These are phyloP conservation scores for Acromyrmex charruanus DNA, from an alignment of 1,140 invertebrate species.

Conservation along the genomic window DNA sequence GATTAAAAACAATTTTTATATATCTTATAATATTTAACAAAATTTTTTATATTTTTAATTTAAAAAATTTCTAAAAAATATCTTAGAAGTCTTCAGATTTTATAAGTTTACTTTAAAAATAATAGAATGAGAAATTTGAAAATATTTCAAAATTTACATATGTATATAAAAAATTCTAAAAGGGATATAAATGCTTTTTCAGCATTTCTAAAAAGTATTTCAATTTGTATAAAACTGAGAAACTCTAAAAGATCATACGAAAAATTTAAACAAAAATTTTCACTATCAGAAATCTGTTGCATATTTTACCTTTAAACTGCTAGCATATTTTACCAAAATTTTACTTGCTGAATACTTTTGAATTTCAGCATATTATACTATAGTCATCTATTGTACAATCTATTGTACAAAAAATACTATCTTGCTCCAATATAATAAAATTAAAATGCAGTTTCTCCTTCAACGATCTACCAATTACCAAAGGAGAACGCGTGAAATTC, in stretches of 20 bases:
- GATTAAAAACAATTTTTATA: background rate
- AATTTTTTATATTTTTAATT: background rate
- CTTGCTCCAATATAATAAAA: background rate
- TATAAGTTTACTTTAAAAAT: background rate
- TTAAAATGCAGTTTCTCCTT: background rate
- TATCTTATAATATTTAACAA: background rate
- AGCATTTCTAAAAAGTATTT: background rate
- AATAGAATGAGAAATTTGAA: background rate
- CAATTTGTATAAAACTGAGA: background rate
- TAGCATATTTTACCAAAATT: background rate
- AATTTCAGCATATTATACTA: background rate
- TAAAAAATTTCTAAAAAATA: background rate
- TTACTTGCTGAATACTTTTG: background rate
- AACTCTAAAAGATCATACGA: background rate
- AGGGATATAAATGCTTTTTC: background rate
- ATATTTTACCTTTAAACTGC: background rate
- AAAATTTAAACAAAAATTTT: background rate
- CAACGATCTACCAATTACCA: background rate
- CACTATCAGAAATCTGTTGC: background rate
- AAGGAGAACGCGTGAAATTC: background rate
- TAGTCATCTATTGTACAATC: background rate
- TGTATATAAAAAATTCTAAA: background rate
- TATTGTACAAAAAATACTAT: background rate
- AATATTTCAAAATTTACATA: background rate
- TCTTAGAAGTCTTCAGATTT: background rate